A percentile compares a stretch with the other conserved stretches of the same genome.
Evolutionary conservation across 1,140 invertebrate genomes (phyloP).

Genomic region (Rhopalosiphum padi): DNA sequence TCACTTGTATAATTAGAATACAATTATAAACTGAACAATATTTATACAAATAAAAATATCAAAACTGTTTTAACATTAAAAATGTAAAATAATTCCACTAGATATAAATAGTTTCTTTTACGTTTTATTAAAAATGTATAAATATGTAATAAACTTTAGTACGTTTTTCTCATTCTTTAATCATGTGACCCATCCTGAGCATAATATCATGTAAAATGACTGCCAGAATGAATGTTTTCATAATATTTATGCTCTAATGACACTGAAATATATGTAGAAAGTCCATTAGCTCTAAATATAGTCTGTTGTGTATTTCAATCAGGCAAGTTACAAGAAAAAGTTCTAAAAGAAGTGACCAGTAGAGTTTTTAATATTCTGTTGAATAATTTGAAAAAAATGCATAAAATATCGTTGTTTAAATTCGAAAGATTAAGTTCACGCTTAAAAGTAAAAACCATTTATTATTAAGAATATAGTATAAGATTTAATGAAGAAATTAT

Average conservation of each 20-base stretch:
- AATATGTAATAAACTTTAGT: background rate
- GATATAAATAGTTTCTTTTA: background rate
- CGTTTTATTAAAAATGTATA: background rate
- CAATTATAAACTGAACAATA: background rate
- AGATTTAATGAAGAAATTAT: background rate
- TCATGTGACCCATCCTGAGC: background rate
- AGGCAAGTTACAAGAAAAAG: background rate
- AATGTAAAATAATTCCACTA: background rate
- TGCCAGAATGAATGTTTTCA: background rate
- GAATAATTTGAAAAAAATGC: background rate
- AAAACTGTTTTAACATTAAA: background rate
- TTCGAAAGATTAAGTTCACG: background rate
- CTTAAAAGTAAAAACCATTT: background rate
- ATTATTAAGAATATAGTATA: background rate
- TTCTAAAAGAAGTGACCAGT: background rate
- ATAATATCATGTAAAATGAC: background rate
- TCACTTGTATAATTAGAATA: too few relatives aligned
- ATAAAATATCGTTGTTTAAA: background rate
- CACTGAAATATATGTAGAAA: background rate
- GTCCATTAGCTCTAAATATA: background rate
- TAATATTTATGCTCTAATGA: background rate
- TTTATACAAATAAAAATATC: background rate
- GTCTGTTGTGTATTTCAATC: background rate
- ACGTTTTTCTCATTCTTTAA: background rate
- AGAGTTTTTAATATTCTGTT: background rate